Evolutionary conservation across 1,140 invertebrate species (phyloP).

Genomic region (Sinella curviseta): DNA sequence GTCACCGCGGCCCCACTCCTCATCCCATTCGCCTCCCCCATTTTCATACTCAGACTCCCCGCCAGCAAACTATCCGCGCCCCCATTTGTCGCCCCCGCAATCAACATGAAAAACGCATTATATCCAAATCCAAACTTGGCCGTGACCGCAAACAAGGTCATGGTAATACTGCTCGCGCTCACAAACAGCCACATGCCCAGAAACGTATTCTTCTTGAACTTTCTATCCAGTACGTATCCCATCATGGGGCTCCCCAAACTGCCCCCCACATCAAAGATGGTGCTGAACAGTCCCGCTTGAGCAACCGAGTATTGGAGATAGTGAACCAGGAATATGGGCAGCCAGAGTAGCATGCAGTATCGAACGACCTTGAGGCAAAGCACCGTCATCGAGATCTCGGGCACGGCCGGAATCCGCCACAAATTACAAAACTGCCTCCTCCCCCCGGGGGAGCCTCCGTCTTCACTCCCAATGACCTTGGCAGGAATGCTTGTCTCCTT

Average conservation of each 20-base stretch:
- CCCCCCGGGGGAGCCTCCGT: slow-evolving; percentile 16
- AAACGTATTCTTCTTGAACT: slow-evolving; percentile 54
- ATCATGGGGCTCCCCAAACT: slow-evolving; percentile 57
- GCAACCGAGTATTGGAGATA: slow-evolving; percentile 57
- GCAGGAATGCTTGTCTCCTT: slow-evolving; percentile 50
- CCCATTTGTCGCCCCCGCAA: slow-evolving; percentile 60
- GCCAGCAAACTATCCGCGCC: slow-evolving; percentile 57
- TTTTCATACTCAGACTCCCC: slow-evolving; percentile 57
- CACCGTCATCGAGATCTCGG: slow-evolving; percentile 58
- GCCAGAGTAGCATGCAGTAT: slow-evolving; percentile 52
- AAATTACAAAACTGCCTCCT: slow-evolving; percentile 43
- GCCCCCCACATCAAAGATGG: slow-evolving; percentile 61
- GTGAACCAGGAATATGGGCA: slow-evolving; percentile 55
- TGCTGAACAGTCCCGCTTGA: slow-evolving; percentile 58
- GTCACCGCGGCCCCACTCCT: slow-evolving; percentile 58
- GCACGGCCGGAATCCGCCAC: slow-evolving; percentile 54
- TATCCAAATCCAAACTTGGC: slow-evolving; percentile 55
- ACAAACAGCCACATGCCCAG: slow-evolving; percentile 56
- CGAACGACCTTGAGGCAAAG: slow-evolving; percentile 61
- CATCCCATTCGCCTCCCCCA: slow-evolving; percentile 58
- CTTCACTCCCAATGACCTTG: slow-evolving; percentile 42
- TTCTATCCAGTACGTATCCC: slow-evolving; percentile 56
- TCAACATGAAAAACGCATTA: slow-evolving; percentile 57
- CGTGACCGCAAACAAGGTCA: slow-evolving; percentile 57
- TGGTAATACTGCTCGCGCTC: slow-evolving; percentile 53